Percentiles rank a stretch among this genome's conserved stretches.
These are phyloP conservation scores for Chaetura pelagica DNA, from an alignment of 2,113 vertebrate species.

Conservation along the genomic window DNA sequence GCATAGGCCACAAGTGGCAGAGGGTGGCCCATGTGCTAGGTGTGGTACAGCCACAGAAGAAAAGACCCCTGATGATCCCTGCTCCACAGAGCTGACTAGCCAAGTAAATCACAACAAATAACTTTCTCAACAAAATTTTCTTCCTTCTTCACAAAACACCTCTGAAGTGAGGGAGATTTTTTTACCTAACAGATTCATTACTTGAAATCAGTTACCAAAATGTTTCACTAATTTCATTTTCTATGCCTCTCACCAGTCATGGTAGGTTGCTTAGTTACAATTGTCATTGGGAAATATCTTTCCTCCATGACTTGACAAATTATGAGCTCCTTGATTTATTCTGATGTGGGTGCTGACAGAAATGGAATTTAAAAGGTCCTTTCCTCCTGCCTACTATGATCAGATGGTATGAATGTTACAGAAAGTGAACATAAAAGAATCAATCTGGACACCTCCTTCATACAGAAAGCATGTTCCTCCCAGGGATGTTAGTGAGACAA, in stretches of 20 bases:
- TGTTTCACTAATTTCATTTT: conserved; percentile 20
- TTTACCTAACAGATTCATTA: not conserved
- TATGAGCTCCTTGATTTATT: not conserved
- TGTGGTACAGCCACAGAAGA: not conserved
- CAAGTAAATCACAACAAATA: not conserved
- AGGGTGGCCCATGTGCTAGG: not conserved
- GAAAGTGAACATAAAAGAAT: not conserved
- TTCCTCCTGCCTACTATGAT: not conserved
- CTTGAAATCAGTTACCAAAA: conserved; percentile 24
- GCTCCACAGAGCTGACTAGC: not conserved
- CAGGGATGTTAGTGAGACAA: not conserved
- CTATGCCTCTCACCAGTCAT: not conserved
- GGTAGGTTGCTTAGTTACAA: conserved; percentile 29
- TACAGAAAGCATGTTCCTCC: not conserved
- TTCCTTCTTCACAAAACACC: not conserved
- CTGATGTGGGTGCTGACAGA: not conserved
- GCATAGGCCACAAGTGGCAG: not conserved
- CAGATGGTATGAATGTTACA: not conserved
- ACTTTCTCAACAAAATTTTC: not conserved
- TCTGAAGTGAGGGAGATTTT: not conserved
- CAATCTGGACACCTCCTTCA: not conserved
- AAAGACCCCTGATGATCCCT: not conserved
- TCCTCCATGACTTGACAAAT: not conserved
- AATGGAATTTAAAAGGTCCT: not conserved
- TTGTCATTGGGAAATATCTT: conserved; percentile 41